These are phyloP conservation scores for Penaeus chinensis DNA, from an alignment of 1,140 invertebrate species.

Conservation along the genomic window DNA sequence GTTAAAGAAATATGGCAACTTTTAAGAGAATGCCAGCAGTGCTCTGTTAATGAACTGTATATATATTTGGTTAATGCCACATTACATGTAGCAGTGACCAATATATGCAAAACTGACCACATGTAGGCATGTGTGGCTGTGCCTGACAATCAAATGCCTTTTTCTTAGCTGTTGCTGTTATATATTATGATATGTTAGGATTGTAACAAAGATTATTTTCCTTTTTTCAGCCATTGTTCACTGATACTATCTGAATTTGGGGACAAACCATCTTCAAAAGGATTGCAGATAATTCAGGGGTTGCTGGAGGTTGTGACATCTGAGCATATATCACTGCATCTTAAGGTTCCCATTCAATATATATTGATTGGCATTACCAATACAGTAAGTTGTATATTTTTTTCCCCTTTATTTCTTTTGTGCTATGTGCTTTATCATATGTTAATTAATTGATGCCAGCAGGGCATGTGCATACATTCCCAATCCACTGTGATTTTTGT, in stretches of 20 bases:
- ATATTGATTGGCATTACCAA: neutral
- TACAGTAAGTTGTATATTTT: slow-evolving; percentile 12
- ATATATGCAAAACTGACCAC: no score
- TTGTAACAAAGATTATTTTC: neutral
- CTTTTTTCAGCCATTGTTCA: slow-evolving; percentile 15
- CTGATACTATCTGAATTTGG: neutral
- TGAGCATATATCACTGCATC: slow-evolving; percentile 15
- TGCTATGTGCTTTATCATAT: neutral
- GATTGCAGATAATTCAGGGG: neutral
- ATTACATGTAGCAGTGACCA: no score
- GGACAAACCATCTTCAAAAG: neutral
- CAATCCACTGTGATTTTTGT: no score
- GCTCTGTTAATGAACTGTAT: no score
- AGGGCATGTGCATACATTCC: no score
- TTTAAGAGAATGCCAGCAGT: no score
- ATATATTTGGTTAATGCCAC: no score
- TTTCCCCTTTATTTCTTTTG: neutral
- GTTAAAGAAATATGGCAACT: no score
- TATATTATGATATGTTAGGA: neutral
- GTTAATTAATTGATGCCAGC: no score
- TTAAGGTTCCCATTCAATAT: slow-evolving; percentile 17
- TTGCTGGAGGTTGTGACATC: slow-evolving; percentile 13
- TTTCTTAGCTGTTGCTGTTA: no score
- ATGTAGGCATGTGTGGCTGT: no score
- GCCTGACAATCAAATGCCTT: no score